A percentile compares a stretch with the other conserved stretches of the same genome.
Conservation (phyloP, 2,797 vertebrate genomes). For the Anniella stebbinsi region DNA sequence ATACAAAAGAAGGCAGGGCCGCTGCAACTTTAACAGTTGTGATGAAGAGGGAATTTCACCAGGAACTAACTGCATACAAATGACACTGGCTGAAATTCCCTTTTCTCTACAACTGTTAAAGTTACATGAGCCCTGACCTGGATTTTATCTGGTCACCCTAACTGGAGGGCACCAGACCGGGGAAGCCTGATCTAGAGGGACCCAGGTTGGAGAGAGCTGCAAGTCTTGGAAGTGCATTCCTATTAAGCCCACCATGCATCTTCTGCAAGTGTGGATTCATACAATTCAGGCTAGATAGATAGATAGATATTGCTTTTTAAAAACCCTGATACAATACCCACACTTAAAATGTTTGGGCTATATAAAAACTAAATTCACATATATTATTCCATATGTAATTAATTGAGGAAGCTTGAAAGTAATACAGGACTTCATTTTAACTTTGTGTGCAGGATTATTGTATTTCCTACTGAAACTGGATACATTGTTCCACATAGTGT, state of each 20-base stretch:
- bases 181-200: neutral
- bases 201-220: neutral
- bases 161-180: too few species aligned
- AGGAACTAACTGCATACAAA: too few species aligned
- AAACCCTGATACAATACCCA: neutral
- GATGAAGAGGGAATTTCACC: too few species aligned
- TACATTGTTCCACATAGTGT: neutral
- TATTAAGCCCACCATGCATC: neutral
- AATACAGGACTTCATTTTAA: neutral
- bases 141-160: too few species aligned
- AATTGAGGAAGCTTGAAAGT: too few species aligned
- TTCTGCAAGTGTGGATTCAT: neutral
- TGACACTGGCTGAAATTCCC: too few species aligned
- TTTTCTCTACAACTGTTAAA: too few species aligned
- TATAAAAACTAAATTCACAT: neutral
- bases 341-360: neutral
- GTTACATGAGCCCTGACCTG: too few species aligned
- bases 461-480: neutral
- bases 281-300: neutral
- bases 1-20: too few species aligned
- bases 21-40: too few species aligned
- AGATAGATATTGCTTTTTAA: too few species aligned
- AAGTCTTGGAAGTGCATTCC: neutral
- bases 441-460: neutral
- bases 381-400: neutral